Percentiles rank a stretch among this genome's conserved stretches.
Evolutionary conservation across 2,113 vertebrate genomes (phyloP).

Genomic region (Serinus canaria): DNA sequence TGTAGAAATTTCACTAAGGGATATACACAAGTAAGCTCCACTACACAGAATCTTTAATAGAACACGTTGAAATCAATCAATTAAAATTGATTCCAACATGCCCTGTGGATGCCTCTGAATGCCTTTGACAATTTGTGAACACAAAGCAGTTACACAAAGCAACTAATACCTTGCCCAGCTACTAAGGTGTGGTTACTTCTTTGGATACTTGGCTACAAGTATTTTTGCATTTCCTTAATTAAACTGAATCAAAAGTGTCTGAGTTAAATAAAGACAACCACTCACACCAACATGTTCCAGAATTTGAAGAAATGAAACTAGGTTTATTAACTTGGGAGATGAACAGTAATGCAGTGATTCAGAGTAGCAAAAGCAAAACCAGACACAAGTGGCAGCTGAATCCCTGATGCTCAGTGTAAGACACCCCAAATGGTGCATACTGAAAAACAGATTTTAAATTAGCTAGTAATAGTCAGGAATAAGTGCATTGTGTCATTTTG

Average conservation of each 20-base stretch:
- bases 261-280: neutral
- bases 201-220: neutral
- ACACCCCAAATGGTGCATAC: neutral
- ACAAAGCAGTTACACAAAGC: neutral
- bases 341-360: neutral
- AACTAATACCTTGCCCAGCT: neutral
- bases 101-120: neutral
- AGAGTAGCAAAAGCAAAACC: neutral
- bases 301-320: neutral
- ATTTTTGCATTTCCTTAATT: neutral
- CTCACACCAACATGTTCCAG: neutral
- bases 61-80: accelerated
- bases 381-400: neutral
- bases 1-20: neutral
- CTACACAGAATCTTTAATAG: neutral
- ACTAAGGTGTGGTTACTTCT: neutral
- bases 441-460: neutral
- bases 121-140: neutral
- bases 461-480: neutral
- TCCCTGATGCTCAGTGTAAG: neutral
- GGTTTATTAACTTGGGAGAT: neutral
- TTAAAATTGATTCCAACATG: neutral
- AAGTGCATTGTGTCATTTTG: neutral
- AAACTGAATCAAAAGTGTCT: neutral
- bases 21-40: neutral